phyloP scores from a whole-genome alignment of 35 echinoderm and acorn worm genomes.

The Apostichopus japonicus region DNA sequence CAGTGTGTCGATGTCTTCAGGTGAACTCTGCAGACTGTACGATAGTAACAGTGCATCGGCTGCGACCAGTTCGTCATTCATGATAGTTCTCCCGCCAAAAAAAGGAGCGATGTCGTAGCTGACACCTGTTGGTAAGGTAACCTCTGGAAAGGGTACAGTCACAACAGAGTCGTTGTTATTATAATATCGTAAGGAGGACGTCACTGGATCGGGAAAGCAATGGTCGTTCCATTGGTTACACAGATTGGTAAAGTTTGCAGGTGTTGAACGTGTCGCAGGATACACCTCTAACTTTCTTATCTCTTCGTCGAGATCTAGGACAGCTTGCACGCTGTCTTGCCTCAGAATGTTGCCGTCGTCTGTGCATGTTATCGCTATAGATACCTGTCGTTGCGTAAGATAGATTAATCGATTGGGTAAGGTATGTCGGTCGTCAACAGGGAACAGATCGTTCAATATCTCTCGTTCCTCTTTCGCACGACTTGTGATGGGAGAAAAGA shows the following conservation, averaged over 20 bases:
- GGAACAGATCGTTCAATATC: conserved; percentile 56
- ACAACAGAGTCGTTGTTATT: background rate
- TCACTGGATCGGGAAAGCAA: conserved; percentile 5
- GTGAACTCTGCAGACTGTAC: conserved; percentile 18
- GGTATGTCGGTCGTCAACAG: conserved; percentile 55
- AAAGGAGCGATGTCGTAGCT: background rate
- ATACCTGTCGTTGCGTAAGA: conserved; percentile 23
- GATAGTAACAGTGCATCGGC: background rate
- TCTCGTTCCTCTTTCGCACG: conserved; percentile 60
- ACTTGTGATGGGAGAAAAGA: conserved; percentile 83
- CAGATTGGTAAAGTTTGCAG: background rate
- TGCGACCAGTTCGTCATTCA: background rate
- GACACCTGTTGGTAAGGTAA: background rate
- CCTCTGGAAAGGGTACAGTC: conserved; percentile 1
- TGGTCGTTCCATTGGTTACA: conserved; percentile 34
- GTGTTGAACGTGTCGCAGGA: background rate
- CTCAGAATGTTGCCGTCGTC: conserved; percentile 61
- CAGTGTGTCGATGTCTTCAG: background rate
- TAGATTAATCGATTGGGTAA: conserved; percentile 51
- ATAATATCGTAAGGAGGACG: background rate
- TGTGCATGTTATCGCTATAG: conserved; percentile 53
- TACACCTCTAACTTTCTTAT: conserved; percentile 16
- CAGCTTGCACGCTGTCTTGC: conserved; percentile 62
- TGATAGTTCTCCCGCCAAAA: conserved; percentile 9
- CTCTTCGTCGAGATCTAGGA: conserved; percentile 56